Percentiles rank a stretch among this genome's conserved stretches.
These are phyloP conservation scores for Sebastes alutus DNA, from an alignment of 2,797 vertebrate genomes.

Conservation along the genomic window DNA sequence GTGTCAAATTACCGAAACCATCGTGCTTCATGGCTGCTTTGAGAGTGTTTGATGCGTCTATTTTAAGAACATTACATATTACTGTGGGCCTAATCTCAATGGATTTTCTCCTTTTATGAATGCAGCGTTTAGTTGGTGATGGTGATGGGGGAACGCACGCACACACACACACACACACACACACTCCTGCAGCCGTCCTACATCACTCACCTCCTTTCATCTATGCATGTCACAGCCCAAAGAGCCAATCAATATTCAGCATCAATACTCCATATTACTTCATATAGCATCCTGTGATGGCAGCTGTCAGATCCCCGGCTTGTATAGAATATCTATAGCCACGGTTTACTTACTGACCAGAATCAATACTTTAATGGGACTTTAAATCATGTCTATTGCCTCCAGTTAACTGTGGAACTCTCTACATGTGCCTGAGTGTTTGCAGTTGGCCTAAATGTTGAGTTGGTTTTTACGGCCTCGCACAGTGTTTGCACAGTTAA, in stretches of 20 bases:
- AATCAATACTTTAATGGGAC: conserved; percentile 54
- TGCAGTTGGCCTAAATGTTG: conserved; percentile 21
- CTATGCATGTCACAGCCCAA: conserved; percentile 36
- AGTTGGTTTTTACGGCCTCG: conserved; percentile 15
- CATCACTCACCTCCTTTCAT: conserved; percentile 41
- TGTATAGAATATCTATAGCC: conserved; percentile 35
- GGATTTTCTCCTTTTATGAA: conserved; percentile 38
- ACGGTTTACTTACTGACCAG: conserved; percentile 61
- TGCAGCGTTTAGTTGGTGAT: conserved; percentile 1
- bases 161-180: neutral
- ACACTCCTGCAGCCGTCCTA: neutral
- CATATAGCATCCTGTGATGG: conserved; percentile 38
- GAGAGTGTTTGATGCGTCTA: conserved; percentile 36
- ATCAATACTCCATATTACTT: conserved; percentile 61
- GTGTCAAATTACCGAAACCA: conserved; percentile 15
- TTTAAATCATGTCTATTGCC: conserved; percentile 43
- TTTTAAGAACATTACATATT: conserved; percentile 42
- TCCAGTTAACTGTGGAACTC: conserved; percentile 33
- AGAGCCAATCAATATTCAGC: conserved; percentile 50
- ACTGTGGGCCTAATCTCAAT: conserved; percentile 41
- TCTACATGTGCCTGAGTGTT: neutral
- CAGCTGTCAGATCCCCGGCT: conserved; percentile 25
- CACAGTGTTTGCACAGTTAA: conserved; percentile 12
- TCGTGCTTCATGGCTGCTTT: neutral
- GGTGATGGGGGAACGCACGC: neutral